Percentiles rank a stretch among this genome's conserved stretches.
These are phyloP conservation scores for Cyphomyrmex costatus DNA, from an alignment of 1,140 invertebrate species.

Conservation along the genomic window DNA sequence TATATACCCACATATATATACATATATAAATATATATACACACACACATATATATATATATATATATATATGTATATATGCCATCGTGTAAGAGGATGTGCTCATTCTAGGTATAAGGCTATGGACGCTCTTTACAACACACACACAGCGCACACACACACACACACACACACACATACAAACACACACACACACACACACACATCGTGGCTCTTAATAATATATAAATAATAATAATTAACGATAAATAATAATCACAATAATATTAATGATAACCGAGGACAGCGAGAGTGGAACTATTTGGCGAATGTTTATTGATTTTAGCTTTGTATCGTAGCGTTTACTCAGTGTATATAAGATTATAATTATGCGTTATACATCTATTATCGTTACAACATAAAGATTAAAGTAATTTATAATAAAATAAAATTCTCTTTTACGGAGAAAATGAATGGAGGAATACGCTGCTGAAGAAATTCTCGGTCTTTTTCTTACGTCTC, in stretches of 20 bases:
- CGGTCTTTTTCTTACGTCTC: constrained; percentile 33
- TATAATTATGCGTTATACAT: constrained; percentile 48
- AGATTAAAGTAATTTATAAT: constrained; percentile 61
- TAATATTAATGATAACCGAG: constrained; percentile 38
- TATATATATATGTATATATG: too few relatives aligned
- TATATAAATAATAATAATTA: constrained; percentile 58
- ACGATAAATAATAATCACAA: constrained; percentile 55
- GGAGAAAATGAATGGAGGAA: background rate
- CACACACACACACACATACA: background rate
- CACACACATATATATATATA: too few relatives aligned
- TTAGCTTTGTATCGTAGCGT: constrained; percentile 53
- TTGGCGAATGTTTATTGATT: constrained; percentile 51
- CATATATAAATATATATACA: too few relatives aligned
- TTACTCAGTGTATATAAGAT: constrained; percentile 38
- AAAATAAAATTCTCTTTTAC: constrained; percentile 42
- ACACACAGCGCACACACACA: background rate
- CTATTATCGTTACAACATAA: constrained; percentile 61
- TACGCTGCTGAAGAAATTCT: background rate
- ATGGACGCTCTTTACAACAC: background rate
- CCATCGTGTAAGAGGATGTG: background rate
- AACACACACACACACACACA: background rate
- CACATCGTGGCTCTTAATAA: constrained; percentile 29
- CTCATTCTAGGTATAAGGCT: constrained; percentile 10
- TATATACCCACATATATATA: too few relatives aligned
- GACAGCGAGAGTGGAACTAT: constrained; percentile 40